Evolutionary conservation across 2,888 invertebrate genomes (phyloP), one percentile per base, ranked within the genome.

Genomic region (Drosophila borborema): DNA sequence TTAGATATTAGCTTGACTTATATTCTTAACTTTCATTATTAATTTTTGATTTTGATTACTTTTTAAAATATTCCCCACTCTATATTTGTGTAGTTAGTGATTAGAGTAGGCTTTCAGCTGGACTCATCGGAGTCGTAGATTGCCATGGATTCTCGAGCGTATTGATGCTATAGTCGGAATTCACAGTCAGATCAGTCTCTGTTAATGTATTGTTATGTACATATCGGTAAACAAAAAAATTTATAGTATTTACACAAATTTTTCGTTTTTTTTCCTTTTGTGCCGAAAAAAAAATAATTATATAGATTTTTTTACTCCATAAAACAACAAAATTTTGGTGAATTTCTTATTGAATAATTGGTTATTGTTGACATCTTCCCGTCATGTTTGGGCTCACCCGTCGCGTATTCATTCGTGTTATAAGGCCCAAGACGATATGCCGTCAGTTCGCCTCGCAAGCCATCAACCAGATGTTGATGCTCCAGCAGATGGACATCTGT

Each of bases 401-500:
- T 31, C 79, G 72, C 7, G 48, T 75, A 0, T 10, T 75, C 0
- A 68, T 80, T 20, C 74, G 70, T 1, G 38, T 78, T 9, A 36
- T 62, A 18, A 69, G 46, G 0, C 65, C 63, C 1, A 59, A 40
- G 0, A 46, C 61, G 6, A 1, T 56, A 16, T 67, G 64, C 16
- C 85, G 90, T 1, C 56, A 72, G 8, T 91, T 89, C 73, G 92
- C 88, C 5, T 91, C 91, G 9, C 91, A 90, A 63, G 91, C 90
- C n/a, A 77, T 92, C 48, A 91, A 88, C 64, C 91, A 91, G 76
- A 89, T 92, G 82, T 54, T 92, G 54, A 86, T 90, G 69, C 72
- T 92, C 18, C 90, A 91, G 34, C 86, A 91, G 55, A 91, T 91
- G 54, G 92, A 93, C 61, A 89, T 91, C n/a, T 92, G 92, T 64